Evolutionary conservation across 2,888 invertebrate genomes (phyloP), one percentile per base, ranked within the genome.

Genomic region (Drosophila infuscata): DNA sequence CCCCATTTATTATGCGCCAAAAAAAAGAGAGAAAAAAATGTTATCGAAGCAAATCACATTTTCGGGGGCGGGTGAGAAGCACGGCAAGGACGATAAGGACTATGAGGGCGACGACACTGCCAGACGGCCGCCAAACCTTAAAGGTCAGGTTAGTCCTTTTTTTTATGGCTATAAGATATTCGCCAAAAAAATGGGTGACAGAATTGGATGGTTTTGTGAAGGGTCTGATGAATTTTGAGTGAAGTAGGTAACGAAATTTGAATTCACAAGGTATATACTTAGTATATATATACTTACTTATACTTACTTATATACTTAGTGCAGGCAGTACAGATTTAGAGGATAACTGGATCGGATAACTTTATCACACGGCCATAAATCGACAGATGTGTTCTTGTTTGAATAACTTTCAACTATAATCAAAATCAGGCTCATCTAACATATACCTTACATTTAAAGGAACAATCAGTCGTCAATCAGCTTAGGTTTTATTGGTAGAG

Each of bases 1-100:
- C 38, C 76, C 79, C 82, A 82, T 85, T 89, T 89, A 82, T 85
- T 85, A 85, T 78, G 82, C 71, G 69, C 29, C 61, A 60, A 58
- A 70, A 71, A 62, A 17, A 35, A 58, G n/a, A 61, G 60, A 69
- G 3, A 30, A 54, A 67, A 74, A 76, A 81, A 58, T 76, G 82
- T 72, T 69, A 58, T 61, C 70, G 43, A 49, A 25, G 60, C 65
- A 54, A 66, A 69, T 76, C 69, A 61, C 51, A 43, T 43, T 11
- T 11, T 0, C 3, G 6, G 43, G 43, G 43, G 20, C 11, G 43
- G 11, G 5, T 11, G 43, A 5, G n/a, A 11, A 0, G 41, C 41
- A 43, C 11, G 41, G 5, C 41, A 5, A 11, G 52, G 38, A 57
- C 36, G 35, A 32, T 52, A 64, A 38, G 58, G 61, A 58, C 41